Evolutionary conservation across 2,113 vertebrate species (phyloP).

Genomic region (Kryptolebias marmoratus): DNA sequence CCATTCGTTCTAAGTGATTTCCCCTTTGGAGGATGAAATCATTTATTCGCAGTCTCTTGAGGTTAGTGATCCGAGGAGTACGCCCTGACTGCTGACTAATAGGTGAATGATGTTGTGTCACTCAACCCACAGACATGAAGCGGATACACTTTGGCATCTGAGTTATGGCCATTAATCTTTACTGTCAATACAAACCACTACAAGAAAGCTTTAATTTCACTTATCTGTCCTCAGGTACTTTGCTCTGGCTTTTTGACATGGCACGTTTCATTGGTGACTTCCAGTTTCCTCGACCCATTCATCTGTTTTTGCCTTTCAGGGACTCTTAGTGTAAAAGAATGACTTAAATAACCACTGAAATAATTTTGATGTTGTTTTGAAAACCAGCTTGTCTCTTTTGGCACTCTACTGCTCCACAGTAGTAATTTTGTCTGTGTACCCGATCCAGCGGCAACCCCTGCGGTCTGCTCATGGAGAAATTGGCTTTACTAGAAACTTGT

Average conservation of each 20-base stretch:
- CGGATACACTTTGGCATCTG: conserved; percentile 28
- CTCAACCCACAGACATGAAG: conserved; percentile 33
- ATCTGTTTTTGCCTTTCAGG: conserved; percentile 23
- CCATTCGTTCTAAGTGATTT: conserved; percentile 70
- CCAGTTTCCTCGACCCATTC: conserved; percentile 20
- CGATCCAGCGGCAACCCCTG: conserved; percentile 54
- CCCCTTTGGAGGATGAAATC: conserved; percentile 52
- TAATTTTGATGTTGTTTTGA: conserved; percentile 50
- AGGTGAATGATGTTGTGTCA: conserved; percentile 52
- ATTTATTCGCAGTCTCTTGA: conserved; percentile 61
- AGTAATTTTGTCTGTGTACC: conserved; percentile 45
- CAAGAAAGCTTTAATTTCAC: conserved; percentile 9
- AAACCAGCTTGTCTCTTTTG: conserved; percentile 51
- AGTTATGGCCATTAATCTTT: conserved; percentile 23
- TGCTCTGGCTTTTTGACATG: not conserved
- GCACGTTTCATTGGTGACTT: conserved; percentile 14
- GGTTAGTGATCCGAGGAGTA: conserved; percentile 57
- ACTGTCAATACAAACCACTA: conserved; percentile 16
- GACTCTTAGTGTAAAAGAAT: conserved; percentile 26
- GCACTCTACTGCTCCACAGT: conserved; percentile 22
- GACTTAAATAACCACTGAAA: conserved; percentile 41
- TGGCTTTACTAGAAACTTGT: conserved; percentile 63
- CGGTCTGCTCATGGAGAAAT: conserved; percentile 67
- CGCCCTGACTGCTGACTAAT: conserved; percentile 69
- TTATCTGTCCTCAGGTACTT: conserved; percentile 13